A percentile compares a stretch with the other conserved stretches of the same genome.
Evolutionary conservation across 2,888 invertebrate species (phyloP).

Genomic region (Linyphia triangularis): DNA sequence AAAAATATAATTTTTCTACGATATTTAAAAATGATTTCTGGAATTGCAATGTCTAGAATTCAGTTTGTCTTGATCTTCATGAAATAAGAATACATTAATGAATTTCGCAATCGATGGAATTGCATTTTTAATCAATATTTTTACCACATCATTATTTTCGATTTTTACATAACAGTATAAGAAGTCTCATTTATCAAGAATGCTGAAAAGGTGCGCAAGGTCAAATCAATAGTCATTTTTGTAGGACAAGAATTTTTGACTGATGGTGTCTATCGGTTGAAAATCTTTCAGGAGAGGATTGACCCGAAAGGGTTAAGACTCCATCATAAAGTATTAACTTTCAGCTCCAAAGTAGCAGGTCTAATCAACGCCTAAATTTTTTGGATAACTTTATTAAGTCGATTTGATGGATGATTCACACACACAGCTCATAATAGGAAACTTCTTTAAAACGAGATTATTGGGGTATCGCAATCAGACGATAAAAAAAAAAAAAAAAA

Average conservation of each 20-base stretch:
- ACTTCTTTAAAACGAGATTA: neutral
- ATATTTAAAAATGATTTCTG: too few species aligned
- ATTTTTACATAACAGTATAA: neutral
- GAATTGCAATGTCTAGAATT: too few species aligned
- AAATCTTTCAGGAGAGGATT: slow-evolving; percentile 52
- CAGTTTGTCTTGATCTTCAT: too few species aligned
- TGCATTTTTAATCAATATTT: neutral
- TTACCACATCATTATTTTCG: neutral
- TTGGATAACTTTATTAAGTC: slow-evolving; percentile 56
- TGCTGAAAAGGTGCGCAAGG: slow-evolving; percentile 29
- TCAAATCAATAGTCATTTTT: slow-evolving; percentile 52
- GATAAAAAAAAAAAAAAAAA: neutral
- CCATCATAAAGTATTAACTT: slow-evolving; percentile 57
- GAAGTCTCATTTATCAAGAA: slow-evolving; percentile 52
- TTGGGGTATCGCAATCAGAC: slow-evolving; percentile 16
- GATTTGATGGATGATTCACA: slow-evolving; percentile 53
- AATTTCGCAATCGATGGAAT: too few species aligned
- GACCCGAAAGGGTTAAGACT: slow-evolving; percentile 38
- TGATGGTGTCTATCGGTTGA: slow-evolving; percentile 53
- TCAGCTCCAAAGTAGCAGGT: slow-evolving; percentile 35
- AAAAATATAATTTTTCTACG: too few species aligned
- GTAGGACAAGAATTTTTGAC: slow-evolving; percentile 53
- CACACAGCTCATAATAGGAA: neutral
- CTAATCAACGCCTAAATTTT: slow-evolving; percentile 58
- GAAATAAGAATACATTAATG: too few species aligned